phyloP scores from a whole-genome alignment of 1,140 invertebrate genomes.

The Ctenoplectra terminalis region DNA sequence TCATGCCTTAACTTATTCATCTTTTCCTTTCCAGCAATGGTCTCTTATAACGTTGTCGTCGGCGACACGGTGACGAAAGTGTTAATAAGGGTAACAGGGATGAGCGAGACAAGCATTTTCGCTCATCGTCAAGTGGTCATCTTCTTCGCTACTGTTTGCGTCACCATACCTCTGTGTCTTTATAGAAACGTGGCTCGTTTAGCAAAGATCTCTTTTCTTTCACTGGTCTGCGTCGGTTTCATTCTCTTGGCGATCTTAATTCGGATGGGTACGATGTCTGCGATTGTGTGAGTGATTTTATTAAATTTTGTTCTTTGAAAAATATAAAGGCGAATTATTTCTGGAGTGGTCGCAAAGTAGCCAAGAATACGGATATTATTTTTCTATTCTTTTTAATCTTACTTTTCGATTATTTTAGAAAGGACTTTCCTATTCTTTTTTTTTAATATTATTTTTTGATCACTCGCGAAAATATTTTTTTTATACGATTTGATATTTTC shows the following conservation, averaged over 20 bases:
- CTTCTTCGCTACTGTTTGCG: constrained; percentile 88
- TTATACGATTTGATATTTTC: no score
- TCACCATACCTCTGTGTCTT: constrained; percentile 92
- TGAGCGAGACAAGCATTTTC: constrained; percentile 83
- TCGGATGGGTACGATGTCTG: constrained; percentile 84
- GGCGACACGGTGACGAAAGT: constrained; percentile 95
- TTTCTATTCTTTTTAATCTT: no score
- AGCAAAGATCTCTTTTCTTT: constrained; percentile 91
- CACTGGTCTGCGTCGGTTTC: constrained; percentile 89
- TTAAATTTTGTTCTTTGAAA: no score
- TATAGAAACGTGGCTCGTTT: constrained; percentile 91
- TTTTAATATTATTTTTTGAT: no score
- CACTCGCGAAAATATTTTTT: no score
- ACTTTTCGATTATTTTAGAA: no score
- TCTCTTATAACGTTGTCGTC: constrained; percentile 95
- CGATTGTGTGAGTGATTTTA: constrained; percentile 84
- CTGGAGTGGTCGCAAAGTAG: no score
- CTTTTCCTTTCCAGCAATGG: constrained; percentile 88
- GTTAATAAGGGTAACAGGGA: constrained; percentile 86
- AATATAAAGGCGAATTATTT: no score
- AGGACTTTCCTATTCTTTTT: no score
- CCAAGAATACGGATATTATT: no score
- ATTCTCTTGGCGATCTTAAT: constrained; percentile 89
- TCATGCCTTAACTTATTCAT: background rate
- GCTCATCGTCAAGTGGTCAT: constrained; percentile 91